Evolutionary conservation across 2,888 invertebrate genomes (phyloP), one percentile per base, ranked within the genome.

Genomic region (Scrobipalpa atriplicella): DNA sequence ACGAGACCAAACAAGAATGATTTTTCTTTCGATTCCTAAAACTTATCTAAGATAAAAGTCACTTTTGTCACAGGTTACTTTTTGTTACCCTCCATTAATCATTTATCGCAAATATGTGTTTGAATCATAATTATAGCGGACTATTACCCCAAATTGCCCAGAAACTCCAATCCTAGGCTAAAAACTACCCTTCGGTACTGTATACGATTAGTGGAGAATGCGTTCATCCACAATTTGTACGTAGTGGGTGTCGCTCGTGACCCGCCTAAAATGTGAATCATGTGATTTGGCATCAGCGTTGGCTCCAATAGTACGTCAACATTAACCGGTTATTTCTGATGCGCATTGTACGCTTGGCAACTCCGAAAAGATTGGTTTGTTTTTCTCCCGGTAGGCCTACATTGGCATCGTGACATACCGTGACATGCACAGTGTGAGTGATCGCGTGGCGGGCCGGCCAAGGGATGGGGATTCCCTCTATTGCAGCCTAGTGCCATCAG

Each of bases 251-350:
- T 81, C 81, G 74, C 86, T 87, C 89, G 87, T 90, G 87, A 89
- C 87, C 83, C 79, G 87, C 79, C 83, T 82, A 78, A 85, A 85
- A 89, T 87, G 83, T 85, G 85, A 85, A 86, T 90, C 90, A 90
- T 89, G 89, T 90, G 90, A 90, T 85, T 86, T 83, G 89, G 88
- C 88, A 86, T 84, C 80, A 86, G 84, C 78, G 75, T 83, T 86
- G 82, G 86, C 72, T 77, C 84, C 84, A 83, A 83, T 71, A 73
- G 74, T 79, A 79, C 83, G 85, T 85, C 86, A 84, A 81, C 76
- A 78, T 77, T 81, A 75, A 80, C 82, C 77, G 78, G 84, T 83
- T 89, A 89, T 89, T 89, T 89, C 81, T 82, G 86, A 78, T 78
- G 79, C 75, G 75, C 72, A 76, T 78, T 78, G 81, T 80, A 78